phyloP scores from a whole-genome alignment of 2,113 vertebrate species.

The zebrafish (Danio rerio) region GRCz12tu NC_133183.1:61946001-61946500 shows the following conservation, averaged over 20 bases:
- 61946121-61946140: no score
- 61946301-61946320: slow-evolving; percentile 75
- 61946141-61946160: no score
- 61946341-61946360: slow-evolving; percentile 84
- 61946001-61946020: no score
- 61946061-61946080: no score
- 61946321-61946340: slow-evolving; percentile 82
- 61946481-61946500: slow-evolving; percentile 76
- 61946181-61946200: no score
- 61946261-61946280: slow-evolving; percentile 70
- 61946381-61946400: slow-evolving; percentile 77
- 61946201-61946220: no score
- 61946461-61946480: slow-evolving; percentile 70
- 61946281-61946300: slow-evolving; percentile 77
- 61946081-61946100: no score
- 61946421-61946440: slow-evolving; percentile 59
- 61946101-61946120: no score
- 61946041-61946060: no score
- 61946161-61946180: no score
- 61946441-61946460: slow-evolving; percentile 77
- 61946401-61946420: slow-evolving; percentile 75
- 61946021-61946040: no score
- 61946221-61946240: background rate
- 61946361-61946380: slow-evolving; percentile 79
- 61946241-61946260: slow-evolving; percentile 49